Conservation (phyloP, 2,113 vertebrate species). For the Myocastor coypus region DNA sequence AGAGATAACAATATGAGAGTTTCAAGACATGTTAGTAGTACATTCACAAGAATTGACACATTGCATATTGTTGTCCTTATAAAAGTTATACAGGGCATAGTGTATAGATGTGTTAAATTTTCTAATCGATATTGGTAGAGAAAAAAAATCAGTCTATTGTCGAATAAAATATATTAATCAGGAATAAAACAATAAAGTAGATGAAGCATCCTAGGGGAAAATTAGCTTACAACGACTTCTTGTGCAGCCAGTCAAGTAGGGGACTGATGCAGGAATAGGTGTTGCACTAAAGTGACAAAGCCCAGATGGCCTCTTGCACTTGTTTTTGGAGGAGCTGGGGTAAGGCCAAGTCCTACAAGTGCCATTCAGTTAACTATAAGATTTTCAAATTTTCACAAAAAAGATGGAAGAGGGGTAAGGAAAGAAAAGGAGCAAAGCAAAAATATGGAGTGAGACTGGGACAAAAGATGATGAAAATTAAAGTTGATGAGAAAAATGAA, state of each 20-base stretch:
- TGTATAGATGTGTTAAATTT: no score
- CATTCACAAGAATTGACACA: no score
- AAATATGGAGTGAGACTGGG: neutral
- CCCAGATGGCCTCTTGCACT: constrained; percentile 86
- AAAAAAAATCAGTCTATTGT: constrained; percentile 79
- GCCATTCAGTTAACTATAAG: constrained; percentile 80
- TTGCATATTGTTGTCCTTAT: no score
- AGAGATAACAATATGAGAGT: no score
- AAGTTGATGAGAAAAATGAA: neutral
- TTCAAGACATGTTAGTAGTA: no score
- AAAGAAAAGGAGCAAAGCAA: neutral
- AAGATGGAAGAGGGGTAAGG: neutral
- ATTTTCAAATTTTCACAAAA: constrained; percentile 80
- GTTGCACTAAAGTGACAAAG: constrained; percentile 86
- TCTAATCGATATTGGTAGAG: no score
- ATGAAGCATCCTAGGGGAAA: constrained; percentile 85
- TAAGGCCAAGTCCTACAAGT: constrained; percentile 80
- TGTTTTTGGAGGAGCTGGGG: constrained; percentile 83
- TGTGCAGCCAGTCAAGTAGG: constrained; percentile 83
- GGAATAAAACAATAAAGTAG: constrained; percentile 84
- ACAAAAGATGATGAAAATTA: neutral
- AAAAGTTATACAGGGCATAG: no score
- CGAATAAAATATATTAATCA: constrained; percentile 81
- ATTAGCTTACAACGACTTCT: constrained; percentile 87
- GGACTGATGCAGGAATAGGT: constrained; percentile 78